These are phyloP conservation scores for Hemithea aestivaria DNA, from an alignment of 2,888 invertebrate species.

Conservation along the genomic window DNA sequence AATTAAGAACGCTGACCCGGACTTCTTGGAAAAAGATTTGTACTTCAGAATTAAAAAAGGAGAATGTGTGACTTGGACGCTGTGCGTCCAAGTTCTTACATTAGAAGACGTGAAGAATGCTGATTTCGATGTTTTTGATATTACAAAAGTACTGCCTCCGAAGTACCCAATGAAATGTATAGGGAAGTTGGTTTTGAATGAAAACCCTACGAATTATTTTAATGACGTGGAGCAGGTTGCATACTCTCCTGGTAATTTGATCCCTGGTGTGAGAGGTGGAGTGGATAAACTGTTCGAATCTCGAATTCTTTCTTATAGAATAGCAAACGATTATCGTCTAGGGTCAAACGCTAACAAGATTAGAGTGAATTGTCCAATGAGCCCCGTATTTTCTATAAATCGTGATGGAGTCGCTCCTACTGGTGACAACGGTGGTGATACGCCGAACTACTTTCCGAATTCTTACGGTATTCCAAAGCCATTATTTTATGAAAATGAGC, in stretches of 20 bases:
- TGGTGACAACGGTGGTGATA: slow-evolving; percentile 86
- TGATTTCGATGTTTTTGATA: slow-evolving; percentile 92
- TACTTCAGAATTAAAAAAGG: slow-evolving; percentile 89
- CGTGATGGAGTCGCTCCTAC: slow-evolving; percentile 88
- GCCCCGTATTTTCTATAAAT: slow-evolving; percentile 84
- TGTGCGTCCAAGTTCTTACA: slow-evolving; percentile 90
- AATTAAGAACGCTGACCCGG: slow-evolving; percentile 86
- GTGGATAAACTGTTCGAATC: slow-evolving; percentile 93
- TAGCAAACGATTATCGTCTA: slow-evolving; percentile 89
- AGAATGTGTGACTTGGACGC: slow-evolving; percentile 85
- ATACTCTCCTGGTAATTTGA: slow-evolving; percentile 89
- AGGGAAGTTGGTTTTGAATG: slow-evolving; percentile 88
- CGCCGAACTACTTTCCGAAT: slow-evolving; percentile 96
- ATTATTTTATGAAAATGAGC: slow-evolving; percentile 74
- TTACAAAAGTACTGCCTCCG: slow-evolving; percentile 90
- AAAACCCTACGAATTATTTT: slow-evolving; percentile 92
- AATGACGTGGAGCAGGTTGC: slow-evolving; percentile 94
- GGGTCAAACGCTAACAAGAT: slow-evolving; percentile 93
- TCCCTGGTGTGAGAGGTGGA: slow-evolving; percentile 92
- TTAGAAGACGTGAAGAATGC: slow-evolving; percentile 85
- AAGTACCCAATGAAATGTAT: slow-evolving; percentile 88
- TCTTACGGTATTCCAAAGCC: slow-evolving; percentile 90
- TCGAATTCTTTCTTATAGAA: slow-evolving; percentile 88
- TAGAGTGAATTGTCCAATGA: slow-evolving; percentile 93
- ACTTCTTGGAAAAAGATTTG: slow-evolving; percentile 91